A percentile compares a stretch with the other conserved stretches of the same genome.
phyloP scores from a whole-genome alignment of 2,888 invertebrate species.

The Hypomecis punctinalis region DNA sequence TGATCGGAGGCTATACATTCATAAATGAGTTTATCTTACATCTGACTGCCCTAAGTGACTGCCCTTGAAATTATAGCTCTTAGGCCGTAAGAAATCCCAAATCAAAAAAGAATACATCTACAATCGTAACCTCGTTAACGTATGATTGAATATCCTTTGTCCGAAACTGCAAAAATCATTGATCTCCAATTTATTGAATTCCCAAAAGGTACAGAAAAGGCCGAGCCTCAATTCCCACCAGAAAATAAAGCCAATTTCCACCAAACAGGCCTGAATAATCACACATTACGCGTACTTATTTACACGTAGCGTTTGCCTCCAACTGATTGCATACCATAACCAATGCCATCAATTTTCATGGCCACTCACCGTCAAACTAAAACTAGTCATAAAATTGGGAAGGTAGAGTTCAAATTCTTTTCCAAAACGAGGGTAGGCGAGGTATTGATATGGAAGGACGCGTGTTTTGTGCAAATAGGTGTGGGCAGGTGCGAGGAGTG shows the following conservation, averaged over 20 bases:
- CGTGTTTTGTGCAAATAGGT: constrained; percentile 60
- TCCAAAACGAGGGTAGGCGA: constrained; percentile 37
- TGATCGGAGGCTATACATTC: no score
- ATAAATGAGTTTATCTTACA: no score
- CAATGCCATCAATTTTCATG: constrained; percentile 53
- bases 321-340: constrained; percentile 49
- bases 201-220: neutral
- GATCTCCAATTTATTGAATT: constrained; percentile 1
- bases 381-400: neutral
- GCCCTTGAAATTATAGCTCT: no score
- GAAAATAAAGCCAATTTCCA: constrained; percentile 18
- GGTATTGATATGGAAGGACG: constrained; percentile 65
- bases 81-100: no score
- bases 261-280: constrained; percentile 26
- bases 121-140: no score
- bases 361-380: constrained; percentile 16
- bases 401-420: constrained; percentile 12
- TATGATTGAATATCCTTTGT: neutral
- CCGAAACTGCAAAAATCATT: neutral
- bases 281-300: constrained; percentile 36
- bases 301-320: constrained; percentile 43
- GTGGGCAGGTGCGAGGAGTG: constrained; percentile 51
- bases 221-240: constrained; percentile 4
- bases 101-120: no score
- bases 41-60: no score